Percentiles rank a stretch among this genome's conserved stretches.
Evolutionary conservation across 2,888 invertebrate species (phyloP).

Genomic region (Drosophila greeni): DNA sequence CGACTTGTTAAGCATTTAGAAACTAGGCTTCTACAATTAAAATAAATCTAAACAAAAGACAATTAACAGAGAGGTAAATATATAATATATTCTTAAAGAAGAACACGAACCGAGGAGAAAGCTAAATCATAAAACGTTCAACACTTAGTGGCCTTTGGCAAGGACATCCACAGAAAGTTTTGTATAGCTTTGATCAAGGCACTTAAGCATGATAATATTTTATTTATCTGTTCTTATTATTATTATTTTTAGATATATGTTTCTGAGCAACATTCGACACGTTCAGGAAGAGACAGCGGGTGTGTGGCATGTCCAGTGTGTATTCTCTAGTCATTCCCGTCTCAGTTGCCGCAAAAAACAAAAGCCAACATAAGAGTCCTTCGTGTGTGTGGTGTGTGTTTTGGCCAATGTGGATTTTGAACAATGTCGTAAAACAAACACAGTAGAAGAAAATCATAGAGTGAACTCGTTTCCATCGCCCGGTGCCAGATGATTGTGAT

Average conservation of each 20-base stretch:
- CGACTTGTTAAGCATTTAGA: slow-evolving; percentile 44
- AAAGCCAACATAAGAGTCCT: slow-evolving; percentile 21
- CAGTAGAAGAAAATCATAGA: slow-evolving; percentile 13
- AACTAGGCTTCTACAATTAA: slow-evolving; percentile 47
- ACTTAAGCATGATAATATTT: slow-evolving; percentile 3
- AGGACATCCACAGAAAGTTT: slow-evolving; percentile 25
- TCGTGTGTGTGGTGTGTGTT: slow-evolving; percentile 19
- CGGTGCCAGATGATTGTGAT: slow-evolving; percentile 30
- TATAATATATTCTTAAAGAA: slow-evolving; percentile 4
- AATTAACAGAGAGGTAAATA: background rate
- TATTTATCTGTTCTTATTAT: background rate
- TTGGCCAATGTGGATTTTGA: slow-evolving; percentile 38
- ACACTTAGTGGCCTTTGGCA: slow-evolving; percentile 24
- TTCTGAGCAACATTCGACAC: slow-evolving; percentile 53
- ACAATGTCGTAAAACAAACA: background rate
- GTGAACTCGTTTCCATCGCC: slow-evolving; percentile 29
- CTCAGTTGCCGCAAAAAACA: slow-evolving; percentile 44
- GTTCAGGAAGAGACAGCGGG: slow-evolving; percentile 53
- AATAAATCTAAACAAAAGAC: slow-evolving; percentile 40
- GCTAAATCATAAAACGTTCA: slow-evolving; percentile 19
- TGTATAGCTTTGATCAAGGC: slow-evolving; percentile 9
- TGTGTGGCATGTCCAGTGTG: slow-evolving; percentile 26
- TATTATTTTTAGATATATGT: background rate
- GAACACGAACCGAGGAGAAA: background rate
- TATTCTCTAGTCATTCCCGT: slow-evolving; percentile 52